Evolutionary conservation across 2,113 vertebrate species (phyloP), one percentile per base, ranked within the genome.

Genomic region (Bothrops jararaca): DNA sequence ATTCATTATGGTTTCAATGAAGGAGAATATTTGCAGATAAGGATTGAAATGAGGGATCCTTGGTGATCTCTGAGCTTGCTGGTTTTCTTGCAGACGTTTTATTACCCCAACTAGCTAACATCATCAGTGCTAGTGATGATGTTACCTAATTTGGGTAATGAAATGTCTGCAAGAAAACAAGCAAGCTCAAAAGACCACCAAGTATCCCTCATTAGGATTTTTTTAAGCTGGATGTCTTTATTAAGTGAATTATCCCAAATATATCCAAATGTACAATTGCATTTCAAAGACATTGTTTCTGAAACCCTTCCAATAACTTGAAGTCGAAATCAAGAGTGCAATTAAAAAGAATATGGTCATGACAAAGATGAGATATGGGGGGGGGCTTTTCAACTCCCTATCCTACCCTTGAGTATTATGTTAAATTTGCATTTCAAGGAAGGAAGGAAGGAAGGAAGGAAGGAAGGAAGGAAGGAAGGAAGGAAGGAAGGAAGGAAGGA

Each of bases 361-460:
- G 57, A 18, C 13, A 48, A 4, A 9, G 9, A 24, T 45, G 20
- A 45, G 54, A 23, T 34, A 34, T 50, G 50, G 86, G 15, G 26
- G 23, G 26, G 23, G 0, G 15, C 39, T 64, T 86, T n/a, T 10
- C 4, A 64, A 20, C 29, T 64, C 57, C 23, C 50, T 29, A 50
- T 1, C 29, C 15, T n/a, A 23, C 3, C 1, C 4, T 22, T 48
- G 26, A 7, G 1, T 34, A 57, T n/a, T 39, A 20, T 20, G 58
- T n/a, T 54, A 0, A 52, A 0, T 18, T 5, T 86, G 5, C 0
- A 1, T 89, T 13, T 11, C 1, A 60, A n/a, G 60, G 60, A 5
- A n/a, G 29, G 29, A 64, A 64, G 24, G 60, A n/a, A n/a, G 60
- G 29, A n/a, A 69, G 60, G 57, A 24, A 57, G 56, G 56, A 24